phyloP scores from a whole-genome alignment of 2,113 vertebrate species.

The Thermophis baileyi region DNA sequence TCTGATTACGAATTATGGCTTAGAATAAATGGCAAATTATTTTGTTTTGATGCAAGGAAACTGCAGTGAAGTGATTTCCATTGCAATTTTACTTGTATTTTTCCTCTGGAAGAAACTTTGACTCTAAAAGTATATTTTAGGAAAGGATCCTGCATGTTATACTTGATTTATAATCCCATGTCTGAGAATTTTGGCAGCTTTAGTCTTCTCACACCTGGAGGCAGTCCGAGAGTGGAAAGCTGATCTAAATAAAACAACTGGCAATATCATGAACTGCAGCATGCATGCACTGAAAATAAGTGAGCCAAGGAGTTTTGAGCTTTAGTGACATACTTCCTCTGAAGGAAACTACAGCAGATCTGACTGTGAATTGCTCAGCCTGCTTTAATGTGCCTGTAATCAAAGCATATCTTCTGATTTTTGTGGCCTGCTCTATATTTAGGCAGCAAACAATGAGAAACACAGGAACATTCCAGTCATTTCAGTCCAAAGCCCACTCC shows the following conservation, averaged over 20 bases:
- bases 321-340: slow-evolving; percentile 10
- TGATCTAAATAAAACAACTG: neutral
- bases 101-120: slow-evolving; percentile 27
- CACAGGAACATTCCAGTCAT: slow-evolving; percentile 57
- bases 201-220: neutral
- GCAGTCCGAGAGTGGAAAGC: neutral
- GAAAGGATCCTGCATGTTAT: neutral
- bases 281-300: neutral
- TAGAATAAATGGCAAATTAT: neutral
- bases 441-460: slow-evolving; percentile 57
- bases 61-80: neutral
- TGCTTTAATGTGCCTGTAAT: slow-evolving; percentile 25
- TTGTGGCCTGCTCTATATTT: slow-evolving; percentile 54
- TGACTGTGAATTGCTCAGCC: slow-evolving; percentile 11
- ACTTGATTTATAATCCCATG: neutral
- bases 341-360: neutral
- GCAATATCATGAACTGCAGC: neutral
- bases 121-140: neutral
- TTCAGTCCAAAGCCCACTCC: slow-evolving; percentile 42
- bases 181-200: neutral
- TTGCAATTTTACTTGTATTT: neutral
- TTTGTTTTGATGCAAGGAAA: slow-evolving; percentile 33
- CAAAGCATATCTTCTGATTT: slow-evolving; percentile 28
- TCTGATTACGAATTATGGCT: slow-evolving; percentile 8
- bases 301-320: slow-evolving; percentile 36